Conservation (phyloP, 2,797 vertebrate genomes). For the Channallabes apus region DNA sequence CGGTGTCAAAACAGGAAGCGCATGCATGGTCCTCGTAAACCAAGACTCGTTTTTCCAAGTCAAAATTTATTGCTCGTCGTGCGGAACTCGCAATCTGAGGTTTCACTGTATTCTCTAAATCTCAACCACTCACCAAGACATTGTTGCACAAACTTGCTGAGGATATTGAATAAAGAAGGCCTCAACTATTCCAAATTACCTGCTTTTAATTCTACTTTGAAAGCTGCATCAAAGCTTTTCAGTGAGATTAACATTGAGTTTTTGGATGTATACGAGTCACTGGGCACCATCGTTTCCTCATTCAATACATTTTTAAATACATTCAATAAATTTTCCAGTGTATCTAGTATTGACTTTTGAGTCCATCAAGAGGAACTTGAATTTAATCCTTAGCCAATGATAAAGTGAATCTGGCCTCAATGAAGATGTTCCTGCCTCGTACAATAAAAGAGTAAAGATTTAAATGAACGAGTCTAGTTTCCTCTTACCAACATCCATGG, state of each 20-base stretch:
- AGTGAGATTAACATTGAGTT: neutral
- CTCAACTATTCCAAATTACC: too few species aligned
- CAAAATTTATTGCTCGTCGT: too few species aligned
- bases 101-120: neutral
- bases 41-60: too few species aligned
- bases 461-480: neutral
- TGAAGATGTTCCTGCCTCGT: neutral
- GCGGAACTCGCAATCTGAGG: too few species aligned
- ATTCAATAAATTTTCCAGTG: too few species aligned
- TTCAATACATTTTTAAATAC: too few species aligned
- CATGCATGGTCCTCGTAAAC: too few species aligned
- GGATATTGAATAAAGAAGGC: too few species aligned
- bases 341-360: neutral
- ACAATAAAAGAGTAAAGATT: neutral
- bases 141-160: neutral
- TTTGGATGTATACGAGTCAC: neutral
- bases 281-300: neutral
- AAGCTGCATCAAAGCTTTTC: neutral
- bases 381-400: neutral
- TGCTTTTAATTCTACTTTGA: neutral
- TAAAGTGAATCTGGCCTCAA: too few species aligned
- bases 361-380: neutral
- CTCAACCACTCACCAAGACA: neutral
- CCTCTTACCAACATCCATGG: constrained; percentile 91
- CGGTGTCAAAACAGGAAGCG: too few species aligned